phyloP scores from a whole-genome alignment of 2,113 vertebrate genomes.

The Neopipo cinnamomea region DNA sequence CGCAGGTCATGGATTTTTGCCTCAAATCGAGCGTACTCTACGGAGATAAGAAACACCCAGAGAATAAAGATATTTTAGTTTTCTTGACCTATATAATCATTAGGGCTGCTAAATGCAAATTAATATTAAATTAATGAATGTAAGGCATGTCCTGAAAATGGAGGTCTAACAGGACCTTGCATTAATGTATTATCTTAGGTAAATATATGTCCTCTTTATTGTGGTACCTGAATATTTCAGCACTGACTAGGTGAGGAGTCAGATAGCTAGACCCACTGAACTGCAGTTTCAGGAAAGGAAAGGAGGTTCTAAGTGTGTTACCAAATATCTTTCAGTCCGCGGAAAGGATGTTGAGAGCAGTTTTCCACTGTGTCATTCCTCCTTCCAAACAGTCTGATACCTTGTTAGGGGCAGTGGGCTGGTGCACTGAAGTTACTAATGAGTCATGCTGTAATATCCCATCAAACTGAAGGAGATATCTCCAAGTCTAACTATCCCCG shows the following conservation, averaged over 20 bases:
- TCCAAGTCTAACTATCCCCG: neutral
- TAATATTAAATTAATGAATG: neutral
- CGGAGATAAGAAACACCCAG: slow-evolving; percentile 50
- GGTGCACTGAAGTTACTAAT: neutral
- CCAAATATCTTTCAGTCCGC: neutral
- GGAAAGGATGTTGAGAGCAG: neutral
- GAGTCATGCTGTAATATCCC: neutral
- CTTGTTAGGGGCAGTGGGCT: neutral
- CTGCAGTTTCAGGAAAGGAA: neutral
- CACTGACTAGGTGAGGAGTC: neutral
- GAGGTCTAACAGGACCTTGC: neutral
- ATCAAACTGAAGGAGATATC: neutral
- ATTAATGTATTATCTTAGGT: neutral
- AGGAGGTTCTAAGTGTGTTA: neutral
- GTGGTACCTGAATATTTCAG: neutral
- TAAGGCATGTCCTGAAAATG: neutral
- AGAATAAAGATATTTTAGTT: slow-evolving; percentile 37
- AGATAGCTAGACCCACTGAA: neutral
- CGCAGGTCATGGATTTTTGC: slow-evolving; percentile 99
- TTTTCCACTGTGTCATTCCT: neutral
- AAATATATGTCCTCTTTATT: neutral
- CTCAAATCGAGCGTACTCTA: slow-evolving; percentile 96
- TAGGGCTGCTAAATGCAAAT: slow-evolving; percentile 17
- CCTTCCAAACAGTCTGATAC: neutral
- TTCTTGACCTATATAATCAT: slow-evolving; percentile 39